Conservation (phyloP, 2,888 invertebrate genomes). For the Hemistola chrysoprasaria region DNA sequence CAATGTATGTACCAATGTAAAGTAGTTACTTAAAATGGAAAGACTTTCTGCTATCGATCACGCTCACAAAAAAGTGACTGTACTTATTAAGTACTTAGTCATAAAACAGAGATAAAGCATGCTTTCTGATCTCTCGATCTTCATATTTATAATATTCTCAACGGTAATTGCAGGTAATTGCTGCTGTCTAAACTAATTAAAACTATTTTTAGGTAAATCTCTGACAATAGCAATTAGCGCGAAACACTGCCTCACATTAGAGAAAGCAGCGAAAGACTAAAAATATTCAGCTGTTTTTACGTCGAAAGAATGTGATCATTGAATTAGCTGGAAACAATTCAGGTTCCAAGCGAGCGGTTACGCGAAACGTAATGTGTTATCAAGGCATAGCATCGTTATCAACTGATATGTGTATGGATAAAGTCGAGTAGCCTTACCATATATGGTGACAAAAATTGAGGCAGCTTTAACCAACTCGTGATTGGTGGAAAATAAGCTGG, state of each 20-base stretch:
- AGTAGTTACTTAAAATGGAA: too few relatives aligned
- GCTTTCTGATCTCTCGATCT: conserved; percentile 53
- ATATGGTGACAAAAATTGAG: conserved; percentile 87
- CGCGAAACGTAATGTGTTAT: conserved; percentile 47
- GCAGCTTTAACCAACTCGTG: conserved; percentile 80
- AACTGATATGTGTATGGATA: conserved; percentile 52
- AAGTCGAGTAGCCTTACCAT: conserved; percentile 82
- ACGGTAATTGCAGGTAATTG: conserved; percentile 41
- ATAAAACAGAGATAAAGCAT: conserved; percentile 38
- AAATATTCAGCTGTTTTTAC: conserved; percentile 36
- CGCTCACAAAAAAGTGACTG: too few relatives aligned
- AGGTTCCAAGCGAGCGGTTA: conserved; percentile 37
- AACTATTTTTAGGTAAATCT: conserved; percentile 58
- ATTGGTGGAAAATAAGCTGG: conserved; percentile 83
- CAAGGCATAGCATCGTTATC: conserved; percentile 58
- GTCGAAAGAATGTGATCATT: conserved; percentile 29
- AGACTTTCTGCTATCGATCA: too few relatives aligned
- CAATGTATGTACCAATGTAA: too few relatives aligned
- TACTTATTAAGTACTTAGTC: too few relatives aligned
- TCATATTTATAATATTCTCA: conserved; percentile 44
- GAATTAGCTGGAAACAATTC: conserved; percentile 21
- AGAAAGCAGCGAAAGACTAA: conserved; percentile 56
- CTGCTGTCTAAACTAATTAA: conserved; percentile 51
- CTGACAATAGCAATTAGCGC: conserved; percentile 53
- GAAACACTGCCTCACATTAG: conserved; percentile 54